Evolutionary conservation across 2,888 invertebrate genomes (phyloP), one percentile per base, ranked within the genome.

Genomic region (Tenthredo mesomela): DNA sequence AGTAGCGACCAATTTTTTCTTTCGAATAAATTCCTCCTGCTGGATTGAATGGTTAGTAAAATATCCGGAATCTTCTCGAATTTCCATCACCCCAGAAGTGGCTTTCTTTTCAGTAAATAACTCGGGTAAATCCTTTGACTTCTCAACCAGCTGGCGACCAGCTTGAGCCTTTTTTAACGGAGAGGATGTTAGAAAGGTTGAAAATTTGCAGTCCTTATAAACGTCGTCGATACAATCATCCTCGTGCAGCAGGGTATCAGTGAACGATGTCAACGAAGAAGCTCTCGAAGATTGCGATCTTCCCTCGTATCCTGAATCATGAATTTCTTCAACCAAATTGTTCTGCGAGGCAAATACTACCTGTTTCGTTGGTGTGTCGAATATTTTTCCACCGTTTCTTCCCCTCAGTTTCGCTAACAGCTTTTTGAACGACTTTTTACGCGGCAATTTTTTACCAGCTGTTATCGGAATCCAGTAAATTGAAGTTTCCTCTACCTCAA

Each of bases 401-500:
- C 88, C 88, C 12, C 86, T 89, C 25, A 91, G 67, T 18, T 87
- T 84, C 7, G 89, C 87, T 2, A 92, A 29, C 0, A 92, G 75
- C 21, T 88, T 90, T 83, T 89, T 90, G 86, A 92, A 85, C 0
- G 91, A 90, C 5, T 82, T 89, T 40, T 90, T 91, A 0, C 90
- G 87, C 0, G 91, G 90, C 1, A 91, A 75, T 37, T 89, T 90
- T 78, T 89, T 87, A 6, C 88, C 87, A 21, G 33, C 1, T 0
- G 87, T 88, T n/a, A 89, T 86, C 6, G 92, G 91, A 21, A 91
- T 89, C 91, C 91, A 91, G 15, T 90, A 88, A 80, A 91, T 86
- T 33, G 87, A 84, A 0, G 89, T 89, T 61, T 91, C 88, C 10
- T 91, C 89, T 0, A 91, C 86, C 25, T 90, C 88, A 85, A 91